phyloP scores from a whole-genome alignment of 2,888 invertebrate genomes.

The Lamellibrachia satsuma region DNA sequence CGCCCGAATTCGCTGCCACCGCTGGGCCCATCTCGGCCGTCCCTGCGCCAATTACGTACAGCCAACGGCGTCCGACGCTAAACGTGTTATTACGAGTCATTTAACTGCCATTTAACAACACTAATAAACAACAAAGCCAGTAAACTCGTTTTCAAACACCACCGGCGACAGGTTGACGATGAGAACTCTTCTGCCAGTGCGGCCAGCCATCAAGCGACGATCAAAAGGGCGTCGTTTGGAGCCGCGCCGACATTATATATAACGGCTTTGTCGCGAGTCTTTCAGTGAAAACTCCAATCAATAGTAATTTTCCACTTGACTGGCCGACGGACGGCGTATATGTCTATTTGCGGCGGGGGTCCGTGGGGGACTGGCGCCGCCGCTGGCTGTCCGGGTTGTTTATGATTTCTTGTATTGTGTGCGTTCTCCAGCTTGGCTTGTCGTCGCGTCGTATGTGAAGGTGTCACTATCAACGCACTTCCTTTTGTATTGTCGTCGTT shows the following conservation, averaged over 20 bases:
- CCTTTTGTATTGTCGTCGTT: not conserved
- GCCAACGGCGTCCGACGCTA: not conserved
- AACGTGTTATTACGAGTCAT: constrained; percentile 5
- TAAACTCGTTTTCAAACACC: not conserved
- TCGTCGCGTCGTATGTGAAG: not conserved
- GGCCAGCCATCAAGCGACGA: not conserved
- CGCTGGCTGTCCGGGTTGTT: not conserved
- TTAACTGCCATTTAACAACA: not conserved
- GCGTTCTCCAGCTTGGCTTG: not conserved
- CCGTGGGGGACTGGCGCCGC: not conserved
- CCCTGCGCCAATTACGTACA: not conserved
- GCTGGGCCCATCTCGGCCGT: not conserved
- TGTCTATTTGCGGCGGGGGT: not conserved
- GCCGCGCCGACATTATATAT: not conserved
- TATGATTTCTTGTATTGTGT: not conserved
- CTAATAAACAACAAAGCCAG: not conserved
- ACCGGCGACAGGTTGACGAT: not conserved
- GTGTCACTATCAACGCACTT: not conserved
- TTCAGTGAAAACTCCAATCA: constrained; percentile 11
- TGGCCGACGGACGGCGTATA: not conserved
- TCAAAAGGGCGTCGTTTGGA: not conserved
- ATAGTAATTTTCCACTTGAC: not conserved
- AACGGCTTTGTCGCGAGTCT: not conserved
- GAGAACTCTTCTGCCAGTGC: not conserved
- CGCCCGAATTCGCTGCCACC: not conserved